Evolutionary conservation across 2,888 invertebrate species (phyloP).

Genomic region (Brachyopa scutellaris): DNA sequence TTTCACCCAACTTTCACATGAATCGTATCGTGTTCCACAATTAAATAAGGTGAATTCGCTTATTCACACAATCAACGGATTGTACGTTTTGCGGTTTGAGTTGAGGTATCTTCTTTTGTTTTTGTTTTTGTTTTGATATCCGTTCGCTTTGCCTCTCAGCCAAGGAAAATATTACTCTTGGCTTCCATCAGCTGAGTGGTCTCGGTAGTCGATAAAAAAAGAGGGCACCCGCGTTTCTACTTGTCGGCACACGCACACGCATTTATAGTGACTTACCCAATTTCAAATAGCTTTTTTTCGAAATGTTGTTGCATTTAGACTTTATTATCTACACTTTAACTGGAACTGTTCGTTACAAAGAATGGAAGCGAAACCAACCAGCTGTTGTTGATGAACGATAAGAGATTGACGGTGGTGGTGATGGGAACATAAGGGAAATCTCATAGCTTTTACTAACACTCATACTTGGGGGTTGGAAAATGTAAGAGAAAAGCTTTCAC

Average conservation of each 20-base stretch:
- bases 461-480: not conserved
- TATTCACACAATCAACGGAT: conserved; percentile 16
- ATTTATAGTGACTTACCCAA: not conserved
- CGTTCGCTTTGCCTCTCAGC: not conserved
- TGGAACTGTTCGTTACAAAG: not conserved
- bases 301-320: not conserved
- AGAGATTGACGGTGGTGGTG: not conserved
- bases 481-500: conserved; percentile 17
- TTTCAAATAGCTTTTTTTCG: not conserved
- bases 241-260: not conserved
- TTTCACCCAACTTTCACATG: not conserved
- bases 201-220: not conserved
- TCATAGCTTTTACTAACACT: not conserved
- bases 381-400: no score
- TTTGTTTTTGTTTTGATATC: conserved; percentile 24
- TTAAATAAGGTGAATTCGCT: conserved; percentile 22
- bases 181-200: conserved; percentile 7
- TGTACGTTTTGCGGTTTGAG: no score
- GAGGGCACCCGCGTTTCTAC: not conserved
- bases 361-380: conserved; percentile 11
- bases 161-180: not conserved
- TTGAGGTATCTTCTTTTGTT: not conserved
- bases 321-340: no score
- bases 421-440: not conserved
- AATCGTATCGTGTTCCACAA: not conserved